Conservation (phyloP, 2,797 vertebrate species). For the Coreius guichenoti region DNA sequence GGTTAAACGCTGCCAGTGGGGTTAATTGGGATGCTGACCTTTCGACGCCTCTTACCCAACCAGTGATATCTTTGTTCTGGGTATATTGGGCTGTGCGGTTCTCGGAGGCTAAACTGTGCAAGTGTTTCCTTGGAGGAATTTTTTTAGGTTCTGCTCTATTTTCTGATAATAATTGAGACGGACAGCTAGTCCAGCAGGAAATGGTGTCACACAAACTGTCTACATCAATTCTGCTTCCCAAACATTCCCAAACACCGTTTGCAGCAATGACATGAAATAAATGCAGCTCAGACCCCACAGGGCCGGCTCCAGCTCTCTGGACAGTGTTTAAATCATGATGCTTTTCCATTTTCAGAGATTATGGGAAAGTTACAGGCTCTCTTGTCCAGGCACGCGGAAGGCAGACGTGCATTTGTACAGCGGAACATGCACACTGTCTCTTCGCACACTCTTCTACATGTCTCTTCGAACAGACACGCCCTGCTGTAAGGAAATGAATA, state of each 20-base stretch:
- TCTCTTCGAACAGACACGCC: constrained; percentile 22
- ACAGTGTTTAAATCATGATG: not conserved
- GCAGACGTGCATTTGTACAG: not conserved
- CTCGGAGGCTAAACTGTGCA: not conserved
- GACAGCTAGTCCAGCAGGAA: not conserved
- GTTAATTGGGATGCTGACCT: constrained; percentile 32
- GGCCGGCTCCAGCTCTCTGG: not conserved
- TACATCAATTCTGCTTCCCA: not conserved
- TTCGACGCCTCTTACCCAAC: constrained; percentile 21
- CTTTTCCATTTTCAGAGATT: not conserved
- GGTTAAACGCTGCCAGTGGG: constrained; percentile 21
- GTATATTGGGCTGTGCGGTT: not conserved
- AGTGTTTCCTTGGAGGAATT: constrained; percentile 3
- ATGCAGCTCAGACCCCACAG: not conserved
- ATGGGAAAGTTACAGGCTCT: not conserved
- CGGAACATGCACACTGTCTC: not conserved
- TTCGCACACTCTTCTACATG: no score
- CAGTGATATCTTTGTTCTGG: constrained; percentile 27
- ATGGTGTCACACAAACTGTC: not conserved
- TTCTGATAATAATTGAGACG: not conserved
- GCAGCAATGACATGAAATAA: not conserved
- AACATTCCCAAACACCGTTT: not conserved
- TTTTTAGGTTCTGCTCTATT: constrained; percentile 30
- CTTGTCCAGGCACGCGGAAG: not conserved
- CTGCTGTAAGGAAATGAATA: constrained; percentile 47